These are phyloP conservation scores for Geodia barretti DNA, from an alignment of 37 sponge, comb jelly and placozoan genomes.

Conservation along the genomic window DNA sequence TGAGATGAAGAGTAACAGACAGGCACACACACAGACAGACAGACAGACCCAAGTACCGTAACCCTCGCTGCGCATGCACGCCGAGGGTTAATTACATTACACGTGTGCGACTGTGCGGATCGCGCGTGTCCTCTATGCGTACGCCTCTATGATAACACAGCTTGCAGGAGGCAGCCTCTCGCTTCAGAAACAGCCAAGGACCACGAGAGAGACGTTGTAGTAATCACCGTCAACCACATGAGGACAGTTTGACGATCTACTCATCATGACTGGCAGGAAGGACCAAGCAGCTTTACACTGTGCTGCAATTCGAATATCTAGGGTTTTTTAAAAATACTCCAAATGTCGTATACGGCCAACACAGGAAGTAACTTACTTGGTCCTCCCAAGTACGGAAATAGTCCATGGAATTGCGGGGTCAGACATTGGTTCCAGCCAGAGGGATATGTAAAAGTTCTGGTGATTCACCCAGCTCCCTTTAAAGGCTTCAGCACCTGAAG, in stretches of 20 bases:
- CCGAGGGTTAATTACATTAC: too few relatives aligned
- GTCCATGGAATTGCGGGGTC: neutral
- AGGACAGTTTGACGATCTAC: constrained; percentile 44
- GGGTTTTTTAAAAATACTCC: constrained; percentile 25
- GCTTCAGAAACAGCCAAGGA: too few relatives aligned
- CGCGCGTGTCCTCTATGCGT: too few relatives aligned
- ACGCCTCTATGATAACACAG: too few relatives aligned
- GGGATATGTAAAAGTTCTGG: neutral
- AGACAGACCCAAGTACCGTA: too few relatives aligned
- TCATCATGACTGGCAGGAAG: constrained; percentile 16
- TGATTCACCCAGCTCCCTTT: constrained; percentile 15
- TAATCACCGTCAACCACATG: too few relatives aligned
- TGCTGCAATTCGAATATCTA: neutral
- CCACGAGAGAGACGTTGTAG: too few relatives aligned
- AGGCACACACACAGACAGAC: too few relatives aligned
- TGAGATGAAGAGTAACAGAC: too few relatives aligned
- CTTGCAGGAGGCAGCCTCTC: too few relatives aligned
- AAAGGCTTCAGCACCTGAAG: constrained; percentile 2
- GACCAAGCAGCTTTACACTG: neutral
- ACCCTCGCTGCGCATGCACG: too few relatives aligned
- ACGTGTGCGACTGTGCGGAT: too few relatives aligned
- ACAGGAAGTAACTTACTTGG: constrained; percentile 10
- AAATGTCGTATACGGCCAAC: constrained; percentile 10
- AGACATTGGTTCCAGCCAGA: neutral
- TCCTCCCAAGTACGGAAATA: neutral